A percentile compares a stretch with the other conserved stretches of the same genome.
Conservation (phyloP, 1,140 invertebrate species). For the Oncopeltus fasciatus region DNA sequence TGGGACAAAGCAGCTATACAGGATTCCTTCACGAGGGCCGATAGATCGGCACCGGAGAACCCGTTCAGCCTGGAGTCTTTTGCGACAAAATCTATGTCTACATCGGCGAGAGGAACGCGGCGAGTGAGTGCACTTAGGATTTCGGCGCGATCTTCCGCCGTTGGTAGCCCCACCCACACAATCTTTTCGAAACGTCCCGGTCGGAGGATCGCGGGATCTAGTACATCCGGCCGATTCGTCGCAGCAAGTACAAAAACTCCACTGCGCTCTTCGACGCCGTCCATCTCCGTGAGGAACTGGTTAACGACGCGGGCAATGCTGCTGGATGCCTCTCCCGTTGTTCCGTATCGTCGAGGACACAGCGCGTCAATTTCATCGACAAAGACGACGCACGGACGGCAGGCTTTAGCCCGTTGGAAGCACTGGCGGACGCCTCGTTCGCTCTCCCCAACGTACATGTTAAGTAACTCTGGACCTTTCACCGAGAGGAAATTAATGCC, state of each 20-base stretch:
- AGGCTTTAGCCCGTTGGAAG: slow-evolving; percentile 85
- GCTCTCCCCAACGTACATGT: slow-evolving; percentile 91
- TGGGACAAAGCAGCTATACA: slow-evolving; percentile 59
- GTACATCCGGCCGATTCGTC: slow-evolving; percentile 89
- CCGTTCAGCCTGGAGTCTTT: slow-evolving; percentile 50
- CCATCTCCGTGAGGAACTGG: slow-evolving; percentile 96
- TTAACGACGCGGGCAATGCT: slow-evolving; percentile 70
- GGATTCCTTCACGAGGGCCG: slow-evolving; percentile 70
- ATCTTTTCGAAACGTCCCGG: slow-evolving; percentile 89
- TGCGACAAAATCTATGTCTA: slow-evolving; percentile 54
- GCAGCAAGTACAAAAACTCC: slow-evolving; percentile 91
- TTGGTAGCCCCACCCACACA: slow-evolving; percentile 84
- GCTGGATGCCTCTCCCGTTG: slow-evolving; percentile 38
- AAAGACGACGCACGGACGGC: slow-evolving; percentile 95
- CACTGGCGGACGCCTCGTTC: slow-evolving; percentile 88
- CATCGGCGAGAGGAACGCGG: slow-evolving; percentile 42
- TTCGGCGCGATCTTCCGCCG: slow-evolving; percentile 59
- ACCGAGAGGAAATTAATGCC: background rate
- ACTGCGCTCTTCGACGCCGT: slow-evolving; percentile 73
- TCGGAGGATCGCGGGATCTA: slow-evolving; percentile 82
- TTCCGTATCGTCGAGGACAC: slow-evolving; percentile 74
- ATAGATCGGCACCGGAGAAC: slow-evolving; percentile 85
- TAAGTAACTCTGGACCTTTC: background rate
- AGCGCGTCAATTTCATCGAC: slow-evolving; percentile 98
- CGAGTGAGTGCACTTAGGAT: slow-evolving; percentile 85